Base-by-base conservation (phyloP, 2,113 vertebrate genomes). In the Sebastes fasciatus region DNA sequence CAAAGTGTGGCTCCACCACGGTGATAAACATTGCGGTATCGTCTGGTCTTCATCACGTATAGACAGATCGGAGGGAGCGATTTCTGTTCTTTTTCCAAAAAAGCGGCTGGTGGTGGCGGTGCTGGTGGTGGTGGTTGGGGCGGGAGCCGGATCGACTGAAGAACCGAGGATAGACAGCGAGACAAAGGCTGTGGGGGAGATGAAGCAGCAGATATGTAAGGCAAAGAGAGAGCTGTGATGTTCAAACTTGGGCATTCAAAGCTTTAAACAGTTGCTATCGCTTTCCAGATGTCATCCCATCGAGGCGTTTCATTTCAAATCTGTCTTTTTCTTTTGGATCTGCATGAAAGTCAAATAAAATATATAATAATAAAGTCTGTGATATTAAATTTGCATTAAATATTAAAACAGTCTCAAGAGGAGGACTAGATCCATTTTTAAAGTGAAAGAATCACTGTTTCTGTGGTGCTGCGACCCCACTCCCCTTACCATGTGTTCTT, bases 351-450 rank as follows among this genome's bases (percentile, higher is more conserved):
- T 54, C 1, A 8, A 73, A 62, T 68, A 42, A 43, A 73, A 57
- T 14, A 57, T 40, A 3, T 0, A 34, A 60, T 52, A 54, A 73
- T 11, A 43, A 75, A 68, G 43, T 43, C 51, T 76, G 13, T 79
- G 58, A 88, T 87, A 83, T 81, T 26, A 70, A 49, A 77, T 85
- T 71, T 84, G 26, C 45, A 87, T 89, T 79, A 89, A 90, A 87
- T 85, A 90, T 91, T 89, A 75, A 91, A 82, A 67, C 13, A 1
- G 62, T 66, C 79, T 81, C 82, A 48, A 62, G 79, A 74, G 80
- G 19, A 74, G 49, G 4, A 57, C 17, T 23, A 11, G 51, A 87
- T 89, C 72, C 14, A 74, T 80, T 77, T 88, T 88, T 81, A 46
- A 79, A 88, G 77, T 51, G 34, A 70, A 68, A 62, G 40, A 69